Base-by-base conservation (phyloP, 2,113 vertebrate species). In the Gavialis gangeticus region DNA sequence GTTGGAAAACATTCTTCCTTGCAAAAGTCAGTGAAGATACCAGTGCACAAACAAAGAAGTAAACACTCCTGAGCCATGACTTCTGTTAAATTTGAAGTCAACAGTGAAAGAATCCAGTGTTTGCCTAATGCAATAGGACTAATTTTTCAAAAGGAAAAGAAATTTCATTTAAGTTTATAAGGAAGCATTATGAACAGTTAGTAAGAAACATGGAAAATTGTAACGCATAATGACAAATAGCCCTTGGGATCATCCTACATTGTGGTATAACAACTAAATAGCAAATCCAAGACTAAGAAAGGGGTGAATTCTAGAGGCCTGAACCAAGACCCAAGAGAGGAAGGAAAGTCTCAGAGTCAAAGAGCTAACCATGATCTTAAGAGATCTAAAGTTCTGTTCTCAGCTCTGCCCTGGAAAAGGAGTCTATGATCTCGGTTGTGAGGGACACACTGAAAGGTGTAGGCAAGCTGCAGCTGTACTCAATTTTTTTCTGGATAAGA, bases 31-130 rank as follows among this genome's bases (percentile, higher is more conserved):
- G 16, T 28, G 82, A 71, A 37, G 87, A 93, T 84, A 77, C 28
- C 87, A 96, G 69, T 67, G 63, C 55, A 94, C 86, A 97, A 95
- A 94, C 78, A 93, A 94, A 91, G 89, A 89, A 88, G 78, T 88
- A 96, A 96, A 93, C 76, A 84, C 54, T 67, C 3, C 0, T 86
- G 57, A 93, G 71, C 82, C 86, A 60, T 87, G 88, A 82, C 46
- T 96, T 89, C 94, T 92, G 87, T 76, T 79, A 87, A 79, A 89
- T 87, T 84, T 87, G 54, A 56, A 95, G 93, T 82, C 84, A 90
- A 91, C 79, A 82, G 18, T 62, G 88, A 92, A 89, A 86, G 79
- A 93, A 95, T 30, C 34, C 85, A 93, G 83, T 28, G 1, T 89
- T 78, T 93, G 58, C 58, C 81, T 92, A 78, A 80, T 64, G 80